Conservation (phyloP, 2,797 vertebrate genomes). For the Hyperoplus immaculatus region DNA sequence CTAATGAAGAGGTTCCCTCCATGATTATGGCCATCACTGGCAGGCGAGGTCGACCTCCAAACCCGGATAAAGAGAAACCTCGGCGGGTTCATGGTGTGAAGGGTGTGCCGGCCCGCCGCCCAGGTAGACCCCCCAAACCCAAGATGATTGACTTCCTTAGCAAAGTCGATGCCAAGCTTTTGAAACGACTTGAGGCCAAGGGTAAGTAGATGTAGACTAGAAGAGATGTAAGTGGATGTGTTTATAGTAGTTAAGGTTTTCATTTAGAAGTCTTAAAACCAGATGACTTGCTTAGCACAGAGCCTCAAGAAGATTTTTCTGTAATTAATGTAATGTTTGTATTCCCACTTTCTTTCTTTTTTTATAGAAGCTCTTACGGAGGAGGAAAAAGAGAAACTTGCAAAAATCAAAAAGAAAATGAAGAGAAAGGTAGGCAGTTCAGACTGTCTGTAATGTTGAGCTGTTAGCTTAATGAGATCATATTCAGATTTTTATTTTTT, state of each 20-base stretch:
- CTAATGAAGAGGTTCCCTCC: constrained; percentile 94
- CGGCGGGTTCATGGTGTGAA: constrained; percentile 71
- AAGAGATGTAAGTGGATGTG: not conserved
- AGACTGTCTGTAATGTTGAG: not conserved
- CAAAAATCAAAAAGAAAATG: constrained; percentile 96
- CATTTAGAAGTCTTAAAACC: not conserved
- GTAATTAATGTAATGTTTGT: not conserved
- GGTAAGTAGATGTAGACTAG: constrained; percentile 77
- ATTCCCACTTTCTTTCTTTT: not conserved
- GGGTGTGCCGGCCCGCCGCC: constrained; percentile 87
- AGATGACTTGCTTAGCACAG: not conserved
- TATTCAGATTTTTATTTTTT: constrained; percentile 29
- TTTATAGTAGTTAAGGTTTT: not conserved
- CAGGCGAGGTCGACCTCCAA: constrained; percentile 94
- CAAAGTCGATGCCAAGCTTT: constrained; percentile 91
- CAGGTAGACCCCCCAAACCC: constrained; percentile 93
- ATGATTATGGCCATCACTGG: constrained; percentile 98
- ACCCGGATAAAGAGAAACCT: constrained; percentile 90
- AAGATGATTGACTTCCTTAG: constrained; percentile 91
- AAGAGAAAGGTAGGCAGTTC: constrained; percentile 88
- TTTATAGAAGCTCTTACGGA: constrained; percentile 91
- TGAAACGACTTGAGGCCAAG: constrained; percentile 91
- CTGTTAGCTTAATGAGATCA: not conserved
- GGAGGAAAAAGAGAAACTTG: constrained; percentile 93
- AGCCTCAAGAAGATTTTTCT: not conserved